phyloP scores from a whole-genome alignment of 2,113 vertebrate genomes.

The Shinisaurus crocodilurus region DNA sequence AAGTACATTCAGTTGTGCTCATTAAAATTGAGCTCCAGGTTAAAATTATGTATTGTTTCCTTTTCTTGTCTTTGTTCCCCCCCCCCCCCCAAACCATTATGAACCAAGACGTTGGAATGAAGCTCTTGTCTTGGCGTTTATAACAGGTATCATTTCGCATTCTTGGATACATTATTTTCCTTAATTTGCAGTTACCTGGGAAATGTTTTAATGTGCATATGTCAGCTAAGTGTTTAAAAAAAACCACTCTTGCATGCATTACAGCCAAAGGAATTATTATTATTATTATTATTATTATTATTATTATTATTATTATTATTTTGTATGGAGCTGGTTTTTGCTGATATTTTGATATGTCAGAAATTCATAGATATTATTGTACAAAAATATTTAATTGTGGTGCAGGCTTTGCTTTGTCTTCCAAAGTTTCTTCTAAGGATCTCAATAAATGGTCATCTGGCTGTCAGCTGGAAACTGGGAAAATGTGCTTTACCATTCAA shows the following conservation, averaged over 20 bases:
- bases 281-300: no score
- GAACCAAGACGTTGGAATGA: neutral
- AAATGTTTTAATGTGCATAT: slow-evolving; percentile 35
- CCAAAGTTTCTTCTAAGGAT: slow-evolving; percentile 5
- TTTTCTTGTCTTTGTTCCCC: slow-evolving; percentile 9
- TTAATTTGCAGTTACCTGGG: slow-evolving; percentile 2
- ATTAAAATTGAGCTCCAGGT: slow-evolving; percentile 16
- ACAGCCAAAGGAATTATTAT: neutral
- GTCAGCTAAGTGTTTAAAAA: slow-evolving; percentile 23
- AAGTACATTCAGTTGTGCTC: neutral
- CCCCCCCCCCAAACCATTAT: accelerated
- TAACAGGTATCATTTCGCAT: neutral
- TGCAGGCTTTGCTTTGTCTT: neutral
- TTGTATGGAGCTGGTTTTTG: neutral
- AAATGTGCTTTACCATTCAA: slow-evolving; percentile 29
- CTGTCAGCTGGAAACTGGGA: slow-evolving; percentile 32
- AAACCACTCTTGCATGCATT: slow-evolving; percentile 18
- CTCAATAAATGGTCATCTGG: slow-evolving; percentile 14
- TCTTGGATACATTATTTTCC: neutral
- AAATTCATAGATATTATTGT: neutral
- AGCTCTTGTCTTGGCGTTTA: slow-evolving; percentile 9
- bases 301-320: neutral
- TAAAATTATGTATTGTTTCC: neutral
- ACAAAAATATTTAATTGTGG: neutral
- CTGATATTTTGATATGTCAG: slow-evolving; percentile 9